Base-by-base conservation (phyloP, 64 coral and sea anemone species). In the Montipora capricornis region DNA sequence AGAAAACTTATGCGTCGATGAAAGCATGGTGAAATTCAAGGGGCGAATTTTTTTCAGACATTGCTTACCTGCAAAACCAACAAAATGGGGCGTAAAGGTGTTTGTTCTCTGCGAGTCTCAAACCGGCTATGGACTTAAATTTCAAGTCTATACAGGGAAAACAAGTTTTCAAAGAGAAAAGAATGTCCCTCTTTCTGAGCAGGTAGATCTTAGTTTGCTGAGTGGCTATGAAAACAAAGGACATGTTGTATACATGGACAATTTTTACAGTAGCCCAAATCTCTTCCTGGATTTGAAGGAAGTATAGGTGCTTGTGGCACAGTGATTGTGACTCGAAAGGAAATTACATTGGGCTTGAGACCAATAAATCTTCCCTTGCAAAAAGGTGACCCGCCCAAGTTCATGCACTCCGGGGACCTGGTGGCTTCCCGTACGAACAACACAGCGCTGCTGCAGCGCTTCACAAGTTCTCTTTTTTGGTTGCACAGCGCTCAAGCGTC, bases 61-160 rank as follows among this genome's bases (percentile, higher is more conserved):
- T 51, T 93, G 89, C 69, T 64, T 90, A 19, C 87, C 95, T 68
- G 87, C 90, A 2, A 96, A 93, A 85, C 73, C 87, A 20, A 89
- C 79, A n/a, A 96, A 93, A 67, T 92, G 90, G 91, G 95, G 91
- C 5, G 90, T 93, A 47, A 90, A 96, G 78, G 87, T 84, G 15
- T 90, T 93, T 87, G 62, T 93, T 80, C 78, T 93, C 20, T 57
- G 59, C 74, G 90, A 93, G 84, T 44, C 95, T 67, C 64, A 93
- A 79, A 96, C 29, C 89, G 95, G 90, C 4, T 92, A 96, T 84
- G 80, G 50, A 22, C 90, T 78, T 20, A 96, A 89, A 79, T 93
- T 79, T 62, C 29, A 59, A 20, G 45, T 95, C 82, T 92, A 88
- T 67, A 83, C 94, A 62, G 94, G 84, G 8, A 92, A 70, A 70